Evolutionary conservation across 1,140 invertebrate species (phyloP), one percentile per base, ranked within the genome.

Genomic region (Diprion similis): DNA sequence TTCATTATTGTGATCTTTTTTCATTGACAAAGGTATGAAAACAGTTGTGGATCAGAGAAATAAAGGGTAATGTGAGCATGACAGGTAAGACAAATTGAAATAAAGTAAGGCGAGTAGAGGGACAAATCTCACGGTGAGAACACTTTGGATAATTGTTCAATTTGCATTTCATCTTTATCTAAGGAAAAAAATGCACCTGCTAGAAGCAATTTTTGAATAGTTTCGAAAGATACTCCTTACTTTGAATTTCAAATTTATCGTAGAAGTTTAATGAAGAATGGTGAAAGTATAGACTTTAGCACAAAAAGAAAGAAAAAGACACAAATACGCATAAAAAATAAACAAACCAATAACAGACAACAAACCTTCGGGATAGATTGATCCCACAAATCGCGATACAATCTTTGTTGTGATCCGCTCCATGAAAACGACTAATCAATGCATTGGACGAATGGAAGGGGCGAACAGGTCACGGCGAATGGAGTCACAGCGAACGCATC

Each of bases 401-500:
- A 89, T 74, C 94, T 92, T 82, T 92, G 92, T 81, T 94, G 93
- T 46, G 94, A 95, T 65, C 94, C 94, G 83, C 93, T 94, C 91
- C 94, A 95, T 76, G 94, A 95, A 79, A 92, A 92, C 73, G 91
- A 92, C 92, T 94, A 87, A 79, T 84, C 83, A 82, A 82, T 84
- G 83, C 80, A 79, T 85, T 77, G 81, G 77, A 71, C 78, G 73
- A 77, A 81, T 51, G 77, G 71, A 79, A 78, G 65, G n/a, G 51
- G 8, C 24, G 24, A 13, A 59, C 51, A 59, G 51, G 51, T 37
- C 77, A 82, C 76, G 75, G 74, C 74, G 24, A 77, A 79, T 7
- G 15, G 6, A 84, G 74, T 79, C 77, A 80, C 72, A 75, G 78
- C 45, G 10, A 59, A 17, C 71, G 72, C 78, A 77, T 80, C 72